Percentiles rank a stretch among this genome's conserved stretches.
These are phyloP conservation scores for Nansenia antarctica DNA, from an alignment of 2,113 vertebrate genomes.

Conservation along the genomic window DNA sequence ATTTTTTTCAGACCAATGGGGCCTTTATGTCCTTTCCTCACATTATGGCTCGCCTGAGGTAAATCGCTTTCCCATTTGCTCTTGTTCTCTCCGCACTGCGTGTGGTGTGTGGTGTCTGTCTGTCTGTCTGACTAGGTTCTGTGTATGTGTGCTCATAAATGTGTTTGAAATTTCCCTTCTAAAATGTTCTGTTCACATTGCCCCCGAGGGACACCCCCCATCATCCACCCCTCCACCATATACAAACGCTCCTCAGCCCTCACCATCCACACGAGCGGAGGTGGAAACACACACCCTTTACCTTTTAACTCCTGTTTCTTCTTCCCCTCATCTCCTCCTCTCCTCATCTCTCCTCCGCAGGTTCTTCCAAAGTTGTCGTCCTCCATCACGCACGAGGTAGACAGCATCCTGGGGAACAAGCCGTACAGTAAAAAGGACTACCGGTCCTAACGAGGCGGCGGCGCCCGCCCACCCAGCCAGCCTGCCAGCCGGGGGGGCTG, in stretches of 20 bases:
- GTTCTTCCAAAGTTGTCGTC: conserved; percentile 98
- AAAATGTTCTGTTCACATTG: conserved; percentile 66
- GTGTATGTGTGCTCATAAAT: conserved; percentile 12
- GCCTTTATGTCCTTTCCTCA: no score
- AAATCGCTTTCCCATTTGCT: no score
- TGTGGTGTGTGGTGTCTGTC: not conserved
- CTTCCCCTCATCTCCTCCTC: not conserved
- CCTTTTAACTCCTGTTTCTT: not conserved
- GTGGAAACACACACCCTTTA: not conserved
- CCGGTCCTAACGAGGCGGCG: conserved; percentile 94
- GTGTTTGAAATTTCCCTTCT: conserved; percentile 53
- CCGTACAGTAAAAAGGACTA: conserved; percentile 99
- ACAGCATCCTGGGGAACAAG: conserved; percentile 99
- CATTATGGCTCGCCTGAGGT: no score
- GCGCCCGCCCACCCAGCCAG: conserved; percentile 32
- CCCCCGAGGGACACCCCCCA: conserved; percentile 37
- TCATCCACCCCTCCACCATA: not conserved
- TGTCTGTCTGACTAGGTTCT: not conserved
- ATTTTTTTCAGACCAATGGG: no score
- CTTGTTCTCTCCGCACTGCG: no score
- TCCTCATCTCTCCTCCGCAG: conserved; percentile 61
- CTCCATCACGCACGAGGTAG: conserved; percentile 95
- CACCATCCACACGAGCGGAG: not conserved
- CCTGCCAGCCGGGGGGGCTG: conserved; percentile 52
- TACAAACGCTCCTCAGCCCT: not conserved